Percentiles rank a stretch among this genome's conserved stretches.
Conservation (phyloP, 2,888 invertebrate genomes). For the Melanophora roralis region DNA sequence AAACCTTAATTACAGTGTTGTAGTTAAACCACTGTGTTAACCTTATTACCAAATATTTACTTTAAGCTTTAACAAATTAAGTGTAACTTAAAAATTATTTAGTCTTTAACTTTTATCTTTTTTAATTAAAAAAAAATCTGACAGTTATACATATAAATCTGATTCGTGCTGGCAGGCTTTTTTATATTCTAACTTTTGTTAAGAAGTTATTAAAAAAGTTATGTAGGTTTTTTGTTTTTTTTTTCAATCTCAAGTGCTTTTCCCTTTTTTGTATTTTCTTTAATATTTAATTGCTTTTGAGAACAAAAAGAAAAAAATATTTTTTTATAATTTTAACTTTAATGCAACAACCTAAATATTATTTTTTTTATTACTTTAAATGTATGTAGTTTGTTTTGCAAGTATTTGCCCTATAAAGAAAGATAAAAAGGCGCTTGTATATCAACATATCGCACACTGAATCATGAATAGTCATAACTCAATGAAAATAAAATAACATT, state of each 20-base stretch:
- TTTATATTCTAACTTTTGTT: slow-evolving; percentile 13
- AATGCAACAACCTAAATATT: not conserved
- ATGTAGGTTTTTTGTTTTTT: slow-evolving; percentile 32
- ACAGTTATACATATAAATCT: not conserved
- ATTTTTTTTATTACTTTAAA: not conserved
- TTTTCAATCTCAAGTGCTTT: slow-evolving; percentile 30
- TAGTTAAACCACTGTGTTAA: slow-evolving; percentile 42
- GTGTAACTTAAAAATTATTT: no score
- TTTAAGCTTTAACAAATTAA: no score
- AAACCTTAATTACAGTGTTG: not conserved
- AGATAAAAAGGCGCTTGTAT: no score
- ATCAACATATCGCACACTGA: no score
- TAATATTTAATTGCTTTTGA: not conserved
- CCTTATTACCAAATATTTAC: not conserved
- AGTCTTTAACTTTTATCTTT: no score
- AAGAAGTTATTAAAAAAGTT: slow-evolving; percentile 8
- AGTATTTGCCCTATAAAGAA: no score
- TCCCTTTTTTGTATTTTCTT: slow-evolving; percentile 13
- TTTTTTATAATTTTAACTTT: no score
- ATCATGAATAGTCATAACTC: no score
- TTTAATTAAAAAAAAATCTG: no score
- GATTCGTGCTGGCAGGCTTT: not conserved
- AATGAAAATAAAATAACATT: no score
- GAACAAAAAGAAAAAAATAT: not conserved
- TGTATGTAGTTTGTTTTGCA: not conserved